Base-by-base conservation (phyloP, 2,113 vertebrate genomes). In the Uria lomvia region DNA sequence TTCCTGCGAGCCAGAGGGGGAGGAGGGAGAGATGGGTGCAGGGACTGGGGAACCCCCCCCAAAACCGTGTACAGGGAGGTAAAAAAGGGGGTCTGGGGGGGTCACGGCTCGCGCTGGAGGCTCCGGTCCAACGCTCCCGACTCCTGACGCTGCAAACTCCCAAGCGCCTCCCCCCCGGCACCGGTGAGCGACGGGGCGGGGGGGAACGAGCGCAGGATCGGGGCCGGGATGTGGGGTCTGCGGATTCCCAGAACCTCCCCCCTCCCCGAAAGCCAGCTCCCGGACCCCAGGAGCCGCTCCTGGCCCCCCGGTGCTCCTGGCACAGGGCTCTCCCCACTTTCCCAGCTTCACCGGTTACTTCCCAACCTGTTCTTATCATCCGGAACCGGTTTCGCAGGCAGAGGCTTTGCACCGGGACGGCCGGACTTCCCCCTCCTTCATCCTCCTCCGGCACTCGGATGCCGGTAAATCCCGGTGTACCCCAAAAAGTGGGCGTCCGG, bases 301-400 rank as follows among this genome's bases (percentile, higher is more conserved):
- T 0, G 1, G 36, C 12, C 22, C 29, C 8, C 2, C 9, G 4
- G 19, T 6, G 55, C 20, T 29, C 26, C 43, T 2, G 52, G 52
- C 68, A 40, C 40, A 5, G 18, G 7, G 47, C 23, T 58, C 43
- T 43, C 24, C n/a, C 23, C 56, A 20, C 50, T 34, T 45, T 71
- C 49, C 63, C 45, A 43, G 66, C 7, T 11, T 40, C 53, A 3
- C 8, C 4, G 47, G 47, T 53, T 12, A 6, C 50, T 56, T 81
- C 40, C 50, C 63, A 36, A 47, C 40, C 78, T 18, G 56, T 47
- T 42, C 45, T 52, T 62, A 42, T 21, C 7, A 32, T 42, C 67
- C 23, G 27, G 36, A 52, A 71, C 36, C 9, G 19, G 55, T 59
- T 66, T 42, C 21, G 4, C 71, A 29, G 26, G 50, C 27, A 50